Percentiles rank a stretch among this genome's conserved stretches.
Evolutionary conservation across 2,888 invertebrate genomes (phyloP).

Genomic region (Lordiphosa fenestrarum): DNA sequence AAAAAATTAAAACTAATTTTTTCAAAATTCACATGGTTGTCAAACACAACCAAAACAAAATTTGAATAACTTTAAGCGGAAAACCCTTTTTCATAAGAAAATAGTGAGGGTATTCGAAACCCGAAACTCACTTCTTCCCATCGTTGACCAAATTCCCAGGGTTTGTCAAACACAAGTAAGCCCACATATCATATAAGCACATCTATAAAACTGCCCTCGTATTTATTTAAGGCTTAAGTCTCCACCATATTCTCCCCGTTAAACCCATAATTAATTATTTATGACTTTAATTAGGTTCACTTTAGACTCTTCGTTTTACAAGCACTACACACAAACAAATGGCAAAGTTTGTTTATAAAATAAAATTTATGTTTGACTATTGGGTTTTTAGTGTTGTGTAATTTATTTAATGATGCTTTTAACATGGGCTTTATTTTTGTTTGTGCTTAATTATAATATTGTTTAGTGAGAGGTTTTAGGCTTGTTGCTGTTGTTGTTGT

Average conservation of each 20-base stretch:
- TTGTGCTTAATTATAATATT: slow-evolving; percentile 20
- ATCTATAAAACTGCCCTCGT: too few relatives aligned
- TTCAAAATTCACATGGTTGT: too few relatives aligned
- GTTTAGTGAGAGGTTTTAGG: neutral
- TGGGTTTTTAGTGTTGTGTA: slow-evolving; percentile 30
- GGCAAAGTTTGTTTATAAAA: slow-evolving; percentile 27
- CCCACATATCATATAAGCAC: too few relatives aligned
- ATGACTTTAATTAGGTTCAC: slow-evolving; percentile 27
- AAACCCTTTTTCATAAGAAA: too few relatives aligned
- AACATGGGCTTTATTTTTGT: slow-evolving; percentile 38
- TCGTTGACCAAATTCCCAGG: too few relatives aligned
- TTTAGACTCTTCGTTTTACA: slow-evolving; percentile 19
- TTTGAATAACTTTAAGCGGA: too few relatives aligned
- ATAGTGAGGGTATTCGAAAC: too few relatives aligned
- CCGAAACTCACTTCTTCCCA: too few relatives aligned
- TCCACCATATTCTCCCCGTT: neutral
- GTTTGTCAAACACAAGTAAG: too few relatives aligned
- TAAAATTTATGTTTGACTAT: slow-evolving; percentile 32
- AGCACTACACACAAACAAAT: slow-evolving; percentile 16
- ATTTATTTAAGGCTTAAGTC: neutral
- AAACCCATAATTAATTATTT: slow-evolving; percentile 22
- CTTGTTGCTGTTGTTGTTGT: slow-evolving; percentile 1
- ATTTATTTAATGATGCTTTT: slow-evolving; percentile 63
- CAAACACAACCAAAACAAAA: too few relatives aligned
- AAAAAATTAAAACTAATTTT: too few relatives aligned